Conservation (phyloP, 1,140 invertebrate species). For the Augochlora pura region DNA sequence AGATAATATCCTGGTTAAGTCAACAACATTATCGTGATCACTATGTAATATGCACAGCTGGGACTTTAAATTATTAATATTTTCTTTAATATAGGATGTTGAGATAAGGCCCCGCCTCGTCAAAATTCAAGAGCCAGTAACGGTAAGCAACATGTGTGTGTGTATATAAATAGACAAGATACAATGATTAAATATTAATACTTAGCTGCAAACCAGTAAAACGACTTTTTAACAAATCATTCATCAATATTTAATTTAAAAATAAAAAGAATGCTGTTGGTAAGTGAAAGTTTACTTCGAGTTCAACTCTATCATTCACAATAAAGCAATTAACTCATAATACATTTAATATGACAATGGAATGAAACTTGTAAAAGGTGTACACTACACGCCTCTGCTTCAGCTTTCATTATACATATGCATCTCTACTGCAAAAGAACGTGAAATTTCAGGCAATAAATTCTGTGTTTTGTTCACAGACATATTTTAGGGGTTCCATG, state of each 20-base stretch:
- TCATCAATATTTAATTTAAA: not conserved
- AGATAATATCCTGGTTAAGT: slow-evolving; percentile 47
- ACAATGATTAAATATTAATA: not conserved
- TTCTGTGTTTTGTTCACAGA: slow-evolving; percentile 35
- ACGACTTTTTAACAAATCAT: too few species aligned
- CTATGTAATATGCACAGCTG: slow-evolving; percentile 30
- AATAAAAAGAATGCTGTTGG: not conserved
- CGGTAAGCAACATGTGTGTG: slow-evolving; percentile 56
- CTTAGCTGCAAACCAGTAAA: not conserved
- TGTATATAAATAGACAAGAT: slow-evolving; percentile 6
- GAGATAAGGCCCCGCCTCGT: slow-evolving; percentile 66
- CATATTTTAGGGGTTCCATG: slow-evolving; percentile 51
- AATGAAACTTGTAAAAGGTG: not conserved
- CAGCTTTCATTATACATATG: not conserved
- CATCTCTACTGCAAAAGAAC: not conserved
- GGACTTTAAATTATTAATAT: slow-evolving; percentile 54
- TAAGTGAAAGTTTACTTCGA: slow-evolving; percentile 1
- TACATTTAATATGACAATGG: slow-evolving; percentile 2
- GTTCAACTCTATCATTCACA: not conserved
- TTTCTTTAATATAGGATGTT: slow-evolving; percentile 68
- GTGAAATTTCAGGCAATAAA: not conserved
- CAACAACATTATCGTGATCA: slow-evolving; percentile 37
- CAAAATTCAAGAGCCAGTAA: slow-evolving; percentile 65
- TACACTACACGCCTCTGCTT: not conserved
- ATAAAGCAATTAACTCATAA: not conserved